Percentiles rank a stretch among this genome's conserved stretches.
Evolutionary conservation across 2,797 vertebrate genomes (phyloP).

Genomic region (Artibeus lituratus): DNA sequence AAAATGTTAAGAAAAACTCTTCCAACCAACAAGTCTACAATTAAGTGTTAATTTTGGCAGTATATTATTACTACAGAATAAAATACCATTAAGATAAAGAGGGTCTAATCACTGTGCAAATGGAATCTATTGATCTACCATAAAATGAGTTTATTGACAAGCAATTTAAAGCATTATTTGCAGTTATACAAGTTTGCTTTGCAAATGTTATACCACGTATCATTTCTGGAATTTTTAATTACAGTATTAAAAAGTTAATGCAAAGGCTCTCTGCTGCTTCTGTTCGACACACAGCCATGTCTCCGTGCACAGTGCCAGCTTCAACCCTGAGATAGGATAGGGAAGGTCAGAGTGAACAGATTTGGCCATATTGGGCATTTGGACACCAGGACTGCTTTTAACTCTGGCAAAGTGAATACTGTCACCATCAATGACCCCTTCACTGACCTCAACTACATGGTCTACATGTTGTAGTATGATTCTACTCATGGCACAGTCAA

Average conservation of each 20-base stretch:
- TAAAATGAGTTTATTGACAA: conserved; percentile 85
- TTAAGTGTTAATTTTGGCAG: conserved; percentile 81
- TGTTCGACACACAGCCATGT: too few relatives aligned
- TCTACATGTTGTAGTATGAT: too few relatives aligned
- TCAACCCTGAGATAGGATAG: too few relatives aligned
- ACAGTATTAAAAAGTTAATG: conserved; percentile 15
- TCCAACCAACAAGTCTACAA: conserved; percentile 75
- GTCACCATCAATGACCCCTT: too few relatives aligned
- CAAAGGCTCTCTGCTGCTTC: neutral
- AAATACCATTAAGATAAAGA: conserved; percentile 81
- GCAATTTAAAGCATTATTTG: conserved; percentile 80
- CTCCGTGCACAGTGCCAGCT: too few relatives aligned
- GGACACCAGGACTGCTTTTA: too few relatives aligned
- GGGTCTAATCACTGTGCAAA: conserved; percentile 81
- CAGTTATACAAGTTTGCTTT: conserved; percentile 71
- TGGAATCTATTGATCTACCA: conserved; percentile 79
- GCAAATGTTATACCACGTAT: neutral
- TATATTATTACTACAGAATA: conserved; percentile 74
- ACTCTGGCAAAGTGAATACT: too few relatives aligned
- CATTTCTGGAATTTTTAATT: conserved; percentile 59
- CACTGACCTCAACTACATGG: too few relatives aligned
- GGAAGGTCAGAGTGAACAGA: too few relatives aligned
- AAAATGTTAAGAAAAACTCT: conserved; percentile 81
- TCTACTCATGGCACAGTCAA: too few relatives aligned
- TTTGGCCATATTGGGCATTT: too few relatives aligned